Evolutionary conservation across 2,888 invertebrate genomes (phyloP).

Genomic region (Dryococelus australis): DNA sequence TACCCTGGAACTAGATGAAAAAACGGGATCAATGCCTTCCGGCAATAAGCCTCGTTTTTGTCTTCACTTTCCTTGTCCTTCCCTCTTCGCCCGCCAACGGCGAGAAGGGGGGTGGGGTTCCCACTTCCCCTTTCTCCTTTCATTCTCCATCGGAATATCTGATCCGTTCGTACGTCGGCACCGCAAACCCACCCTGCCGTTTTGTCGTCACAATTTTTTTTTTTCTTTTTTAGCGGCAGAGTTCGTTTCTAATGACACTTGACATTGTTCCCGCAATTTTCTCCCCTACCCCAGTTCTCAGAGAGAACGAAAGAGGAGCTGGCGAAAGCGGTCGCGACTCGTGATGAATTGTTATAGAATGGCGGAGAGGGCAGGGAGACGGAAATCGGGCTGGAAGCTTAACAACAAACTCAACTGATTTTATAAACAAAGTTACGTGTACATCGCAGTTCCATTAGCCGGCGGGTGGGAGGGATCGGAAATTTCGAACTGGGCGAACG

Average conservation of each 20-base stretch:
- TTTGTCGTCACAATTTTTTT: no score
- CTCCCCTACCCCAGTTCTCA: neutral
- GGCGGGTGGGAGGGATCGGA: neutral
- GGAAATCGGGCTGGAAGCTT: neutral
- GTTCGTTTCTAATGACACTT: neutral
- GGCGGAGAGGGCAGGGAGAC: neutral
- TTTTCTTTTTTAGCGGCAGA: neutral
- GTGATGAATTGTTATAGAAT: neutral
- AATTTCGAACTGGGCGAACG: neutral
- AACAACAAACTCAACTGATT: slow-evolving; percentile 7
- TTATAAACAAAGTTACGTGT: slow-evolving; percentile 1
- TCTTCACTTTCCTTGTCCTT: neutral
- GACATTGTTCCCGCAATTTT: neutral
- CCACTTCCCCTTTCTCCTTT: no score
- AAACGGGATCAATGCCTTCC: no score
- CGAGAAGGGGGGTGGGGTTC: neutral
- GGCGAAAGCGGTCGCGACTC: neutral
- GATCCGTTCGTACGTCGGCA: neutral
- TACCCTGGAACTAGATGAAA: no score
- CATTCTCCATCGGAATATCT: neutral
- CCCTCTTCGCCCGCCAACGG: neutral
- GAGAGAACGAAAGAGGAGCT: neutral
- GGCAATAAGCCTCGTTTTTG: neutral
- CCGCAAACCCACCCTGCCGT: neutral
- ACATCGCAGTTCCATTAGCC: slow-evolving; percentile 16